These are phyloP conservation scores for Saccopteryx leptura DNA, from an alignment of 2,113 vertebrate species.

Conservation along the genomic window DNA sequence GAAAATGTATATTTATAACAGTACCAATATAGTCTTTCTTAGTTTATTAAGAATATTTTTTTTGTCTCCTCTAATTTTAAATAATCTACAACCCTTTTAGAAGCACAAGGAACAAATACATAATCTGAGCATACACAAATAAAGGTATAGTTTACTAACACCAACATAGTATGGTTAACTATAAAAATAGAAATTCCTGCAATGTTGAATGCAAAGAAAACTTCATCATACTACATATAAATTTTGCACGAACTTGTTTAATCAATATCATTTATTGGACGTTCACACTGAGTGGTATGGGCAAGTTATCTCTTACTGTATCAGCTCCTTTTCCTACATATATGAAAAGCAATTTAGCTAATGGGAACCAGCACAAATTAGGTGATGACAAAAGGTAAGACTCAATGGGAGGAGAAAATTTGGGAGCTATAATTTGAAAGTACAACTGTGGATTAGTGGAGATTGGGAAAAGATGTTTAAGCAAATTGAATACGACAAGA, in stretches of 20 bases:
- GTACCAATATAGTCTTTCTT: background rate
- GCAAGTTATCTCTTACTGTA: background rate
- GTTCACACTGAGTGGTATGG: background rate
- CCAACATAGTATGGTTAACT: background rate
- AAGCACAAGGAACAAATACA: background rate
- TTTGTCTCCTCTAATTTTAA: constrained; percentile 33
- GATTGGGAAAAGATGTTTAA: constrained; percentile 18
- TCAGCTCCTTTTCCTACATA: background rate
- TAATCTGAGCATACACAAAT: background rate
- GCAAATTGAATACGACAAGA: background rate
- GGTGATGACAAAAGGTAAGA: background rate
- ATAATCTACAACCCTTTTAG: background rate
- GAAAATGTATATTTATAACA: constrained; percentile 47
- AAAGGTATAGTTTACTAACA: background rate
- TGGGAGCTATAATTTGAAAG: background rate
- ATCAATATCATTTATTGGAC: background rate
- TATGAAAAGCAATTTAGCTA: background rate
- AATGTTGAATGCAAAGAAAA: constrained; percentile 9
- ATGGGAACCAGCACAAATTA: background rate
- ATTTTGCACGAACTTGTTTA: constrained; percentile 32
- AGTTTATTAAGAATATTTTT: constrained; percentile 15
- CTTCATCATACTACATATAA: background rate
- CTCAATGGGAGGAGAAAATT: background rate
- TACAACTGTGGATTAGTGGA: background rate
- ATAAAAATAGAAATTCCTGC: background rate